These are phyloP conservation scores for Anorthoa munda DNA, from an alignment of 2,888 invertebrate species.

Conservation along the genomic window DNA sequence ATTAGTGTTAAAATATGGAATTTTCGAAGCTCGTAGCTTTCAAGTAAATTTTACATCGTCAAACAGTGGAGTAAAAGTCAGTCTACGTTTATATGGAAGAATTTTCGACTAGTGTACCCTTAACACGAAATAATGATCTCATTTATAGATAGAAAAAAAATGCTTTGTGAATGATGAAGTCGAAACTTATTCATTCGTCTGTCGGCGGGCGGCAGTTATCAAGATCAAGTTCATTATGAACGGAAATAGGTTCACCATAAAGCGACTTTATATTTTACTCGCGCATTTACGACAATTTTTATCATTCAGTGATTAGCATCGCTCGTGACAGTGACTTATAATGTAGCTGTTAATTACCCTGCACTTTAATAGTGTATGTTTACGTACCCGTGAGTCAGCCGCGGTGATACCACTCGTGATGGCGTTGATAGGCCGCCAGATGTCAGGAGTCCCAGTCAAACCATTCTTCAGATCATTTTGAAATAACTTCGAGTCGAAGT, in stretches of 20 bases:
- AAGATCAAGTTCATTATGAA: slow-evolving; percentile 40
- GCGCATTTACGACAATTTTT: slow-evolving; percentile 49
- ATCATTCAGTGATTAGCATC: slow-evolving; percentile 50
- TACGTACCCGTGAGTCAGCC: slow-evolving; percentile 89
- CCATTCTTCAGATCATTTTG: slow-evolving; percentile 91
- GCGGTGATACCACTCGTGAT: slow-evolving; percentile 92
- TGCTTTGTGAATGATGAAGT: slow-evolving; percentile 16
- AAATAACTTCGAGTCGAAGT: slow-evolving; percentile 92
- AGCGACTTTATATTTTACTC: slow-evolving; percentile 34
- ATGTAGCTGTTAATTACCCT: slow-evolving; percentile 55
- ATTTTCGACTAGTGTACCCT: too few relatives aligned
- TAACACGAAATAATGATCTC: slow-evolving; percentile 48
- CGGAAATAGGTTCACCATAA: slow-evolving; percentile 28
- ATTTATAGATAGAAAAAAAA: slow-evolving; percentile 35
- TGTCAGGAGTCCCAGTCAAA: slow-evolving; percentile 92
- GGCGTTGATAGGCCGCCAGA: slow-evolving; percentile 93
- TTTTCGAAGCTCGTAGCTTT: too few relatives aligned
- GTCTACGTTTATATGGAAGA: too few relatives aligned
- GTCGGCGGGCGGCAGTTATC: slow-evolving; percentile 20
- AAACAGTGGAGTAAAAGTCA: too few relatives aligned
- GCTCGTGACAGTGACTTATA: slow-evolving; percentile 55
- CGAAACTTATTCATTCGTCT: slow-evolving; percentile 7
- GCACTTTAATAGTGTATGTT: slow-evolving; percentile 57
- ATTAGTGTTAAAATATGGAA: too few relatives aligned
- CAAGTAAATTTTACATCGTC: too few relatives aligned